Percentiles rank a stretch among this genome's conserved stretches.
These are phyloP conservation scores for Diaperis boleti DNA, from an alignment of 2,888 invertebrate species.

Conservation along the genomic window DNA sequence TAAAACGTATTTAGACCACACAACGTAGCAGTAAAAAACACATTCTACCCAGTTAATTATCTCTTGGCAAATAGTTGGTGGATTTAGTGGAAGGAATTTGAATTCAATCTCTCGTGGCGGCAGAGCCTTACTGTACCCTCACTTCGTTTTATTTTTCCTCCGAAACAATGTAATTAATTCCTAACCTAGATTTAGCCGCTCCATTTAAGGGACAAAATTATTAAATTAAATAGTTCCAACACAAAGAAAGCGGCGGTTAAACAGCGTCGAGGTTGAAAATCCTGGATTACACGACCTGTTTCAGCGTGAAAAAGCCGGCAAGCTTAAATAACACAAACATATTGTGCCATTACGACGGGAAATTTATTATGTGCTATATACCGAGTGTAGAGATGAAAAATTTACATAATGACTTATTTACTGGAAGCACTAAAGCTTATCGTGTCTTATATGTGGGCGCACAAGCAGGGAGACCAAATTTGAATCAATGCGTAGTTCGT, in stretches of 20 bases:
- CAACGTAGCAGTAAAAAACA: no score
- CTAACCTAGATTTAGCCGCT: slow-evolving; percentile 5
- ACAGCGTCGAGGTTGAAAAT: slow-evolving; percentile 2
- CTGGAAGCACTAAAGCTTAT: slow-evolving; percentile 28
- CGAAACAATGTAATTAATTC: slow-evolving; percentile 10
- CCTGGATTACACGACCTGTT: slow-evolving; percentile 22
- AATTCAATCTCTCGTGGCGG: not conserved
- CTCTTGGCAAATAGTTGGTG: not conserved
- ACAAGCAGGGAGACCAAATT: slow-evolving; percentile 15
- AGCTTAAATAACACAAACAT: slow-evolving; percentile 32
- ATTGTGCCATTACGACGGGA: slow-evolving; percentile 24
- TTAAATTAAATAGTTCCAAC: slow-evolving; percentile 21
- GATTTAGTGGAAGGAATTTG: not conserved
- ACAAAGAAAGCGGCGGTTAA: slow-evolving; percentile 3
- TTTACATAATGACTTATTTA: slow-evolving; percentile 38
- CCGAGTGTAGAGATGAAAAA: slow-evolving; percentile 32
- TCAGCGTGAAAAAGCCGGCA: slow-evolving; percentile 21
- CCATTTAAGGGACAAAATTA: slow-evolving; percentile 11
- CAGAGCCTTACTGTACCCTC: not conserved
- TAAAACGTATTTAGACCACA: no score
- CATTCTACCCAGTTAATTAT: not conserved
- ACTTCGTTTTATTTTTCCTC: slow-evolving; percentile 3
- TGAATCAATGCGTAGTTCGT: slow-evolving; percentile 34
- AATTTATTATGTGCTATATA: slow-evolving; percentile 29
- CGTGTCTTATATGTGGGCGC: slow-evolving; percentile 26